A percentile compares a stretch with the other conserved stretches of the same genome.
Evolutionary conservation across 2,797 vertebrate genomes (phyloP).

Genomic region (Decapterus maruadsi): DNA sequence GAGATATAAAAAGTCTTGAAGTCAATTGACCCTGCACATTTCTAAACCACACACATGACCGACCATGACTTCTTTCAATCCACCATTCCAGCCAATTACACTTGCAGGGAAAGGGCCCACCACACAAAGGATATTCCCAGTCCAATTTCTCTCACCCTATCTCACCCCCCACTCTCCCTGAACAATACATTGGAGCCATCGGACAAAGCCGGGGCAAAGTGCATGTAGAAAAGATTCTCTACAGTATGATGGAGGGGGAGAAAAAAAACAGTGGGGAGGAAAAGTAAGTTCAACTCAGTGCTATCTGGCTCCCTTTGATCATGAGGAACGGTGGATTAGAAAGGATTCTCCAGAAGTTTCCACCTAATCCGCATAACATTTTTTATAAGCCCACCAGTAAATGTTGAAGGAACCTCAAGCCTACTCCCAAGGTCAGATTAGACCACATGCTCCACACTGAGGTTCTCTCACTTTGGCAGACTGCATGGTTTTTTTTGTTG

Average conservation of each 20-base stretch:
- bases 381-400: conserved; percentile 71
- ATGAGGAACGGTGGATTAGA: conserved; percentile 78
- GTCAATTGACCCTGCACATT: conserved; percentile 62
- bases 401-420: conserved; percentile 57
- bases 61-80: conserved; percentile 51
- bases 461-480: conserved; percentile 29
- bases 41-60: conserved; percentile 41
- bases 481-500: conserved; percentile 8
- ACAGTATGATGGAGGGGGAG: conserved; percentile 14
- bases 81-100: conserved; percentile 71
- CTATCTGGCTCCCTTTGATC: conserved; percentile 81
- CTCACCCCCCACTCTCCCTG: conserved; percentile 36
- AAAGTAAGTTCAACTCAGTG: conserved; percentile 67
- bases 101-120: conserved; percentile 31
- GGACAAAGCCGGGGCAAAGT: conserved; percentile 58
- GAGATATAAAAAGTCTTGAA: conserved; percentile 42
- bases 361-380: conserved; percentile 73
- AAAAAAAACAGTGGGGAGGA: conserved; percentile 35
- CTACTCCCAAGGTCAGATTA: conserved; percentile 70
- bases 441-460: conserved; percentile 39
- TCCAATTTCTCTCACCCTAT: conserved; percentile 59
- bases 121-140: conserved; percentile 62
- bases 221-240: conserved; percentile 65
- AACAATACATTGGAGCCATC: conserved; percentile 50
- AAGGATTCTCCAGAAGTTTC: conserved; percentile 77